Evolutionary conservation across 1,140 invertebrate genomes (phyloP), one percentile per base, ranked within the genome.

Genomic region (Aricia agestis): DNA sequence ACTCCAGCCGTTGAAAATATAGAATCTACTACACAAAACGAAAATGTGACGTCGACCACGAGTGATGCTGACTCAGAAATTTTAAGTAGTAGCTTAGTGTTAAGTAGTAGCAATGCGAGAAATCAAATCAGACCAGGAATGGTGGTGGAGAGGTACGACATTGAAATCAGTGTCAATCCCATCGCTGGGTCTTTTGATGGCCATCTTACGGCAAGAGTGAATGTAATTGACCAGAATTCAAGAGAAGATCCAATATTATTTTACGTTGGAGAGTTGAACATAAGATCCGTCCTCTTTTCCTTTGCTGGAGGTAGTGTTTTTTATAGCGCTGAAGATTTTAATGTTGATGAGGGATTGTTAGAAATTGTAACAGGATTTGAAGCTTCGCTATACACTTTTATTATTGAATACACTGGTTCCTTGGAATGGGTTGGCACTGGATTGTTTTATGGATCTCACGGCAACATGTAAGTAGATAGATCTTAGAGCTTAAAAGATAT

Each of bases 61-160:
- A n/a, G 67, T 65, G 32, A 59, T 57, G n/a, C 52, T 57, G 13
- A 15, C 15, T 57, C n/a, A 57, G n/a, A 25, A 59, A 59, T n/a
- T 5, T 18, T 41, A 13, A 69, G 36, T 36, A 69, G 15, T 41
- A 58, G 18, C 17, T 13, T 32, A 25, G 13, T 57, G 52, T 57
- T 57, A 57, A 57, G 52, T 57, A 58, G 13, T 6, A 32, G 13
- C 7, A 70, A 61, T 9, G 58, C 67, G 15, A 83, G 78, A 68
- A 84, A 80, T 65, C 69, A 77, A 18, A 67, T 88, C 25, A 74
- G 86, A 69, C 80, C 82, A 66, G 86, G 83, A 11, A 85, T 86
- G 80, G n/a, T 18, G 1, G 77, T 79, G 0, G 70, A 36, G 6
- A 74, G 68, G 11, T 85, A 85, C 67, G 25, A 45, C 3, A 61